phyloP scores from a whole-genome alignment of 2,888 invertebrate genomes.

The Drosophila vallismaia region DNA sequence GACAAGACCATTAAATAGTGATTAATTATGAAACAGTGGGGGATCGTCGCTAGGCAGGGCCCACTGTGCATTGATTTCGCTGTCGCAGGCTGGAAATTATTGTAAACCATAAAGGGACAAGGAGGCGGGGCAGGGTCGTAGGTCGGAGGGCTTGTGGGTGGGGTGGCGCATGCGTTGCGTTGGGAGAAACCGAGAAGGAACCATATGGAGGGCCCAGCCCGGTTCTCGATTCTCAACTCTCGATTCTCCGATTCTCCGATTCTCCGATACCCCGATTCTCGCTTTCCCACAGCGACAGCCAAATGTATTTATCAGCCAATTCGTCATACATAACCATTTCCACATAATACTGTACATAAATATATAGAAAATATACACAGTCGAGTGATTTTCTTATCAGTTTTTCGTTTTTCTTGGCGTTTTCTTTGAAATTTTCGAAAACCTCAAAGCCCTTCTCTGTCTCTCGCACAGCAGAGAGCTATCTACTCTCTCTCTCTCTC shows the following conservation, averaged over 20 bases:
- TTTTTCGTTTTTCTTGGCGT: not conserved
- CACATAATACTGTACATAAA: not conserved
- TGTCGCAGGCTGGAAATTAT: conserved; percentile 40
- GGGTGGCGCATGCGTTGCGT: conserved; percentile 46
- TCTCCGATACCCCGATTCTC: not conserved
- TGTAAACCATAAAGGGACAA: conserved; percentile 64
- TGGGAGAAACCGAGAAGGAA: conserved; percentile 7
- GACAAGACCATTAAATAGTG: not conserved
- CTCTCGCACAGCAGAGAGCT: not conserved
- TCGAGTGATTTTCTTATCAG: conserved; percentile 26
- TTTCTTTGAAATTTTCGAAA: not conserved
- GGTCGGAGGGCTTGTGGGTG: conserved; percentile 13
- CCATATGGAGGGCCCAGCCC: conserved; percentile 50
- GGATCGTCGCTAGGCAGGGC: not conserved
- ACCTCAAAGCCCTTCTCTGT: not conserved
- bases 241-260: too few species aligned
- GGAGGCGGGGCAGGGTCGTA: conserved; percentile 26
- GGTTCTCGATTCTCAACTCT: conserved; percentile 8
- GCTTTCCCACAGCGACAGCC: not conserved
- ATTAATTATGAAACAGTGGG: conserved; percentile 3
- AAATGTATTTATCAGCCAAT: conserved; percentile 53
- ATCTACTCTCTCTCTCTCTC: conserved; percentile 5
- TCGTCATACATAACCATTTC: not conserved
- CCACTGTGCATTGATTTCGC: conserved; percentile 57
- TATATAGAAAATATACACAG: not conserved